Evolutionary conservation across 2,113 vertebrate genomes (phyloP).

Genomic region (Plectropomus leopardus): DNA sequence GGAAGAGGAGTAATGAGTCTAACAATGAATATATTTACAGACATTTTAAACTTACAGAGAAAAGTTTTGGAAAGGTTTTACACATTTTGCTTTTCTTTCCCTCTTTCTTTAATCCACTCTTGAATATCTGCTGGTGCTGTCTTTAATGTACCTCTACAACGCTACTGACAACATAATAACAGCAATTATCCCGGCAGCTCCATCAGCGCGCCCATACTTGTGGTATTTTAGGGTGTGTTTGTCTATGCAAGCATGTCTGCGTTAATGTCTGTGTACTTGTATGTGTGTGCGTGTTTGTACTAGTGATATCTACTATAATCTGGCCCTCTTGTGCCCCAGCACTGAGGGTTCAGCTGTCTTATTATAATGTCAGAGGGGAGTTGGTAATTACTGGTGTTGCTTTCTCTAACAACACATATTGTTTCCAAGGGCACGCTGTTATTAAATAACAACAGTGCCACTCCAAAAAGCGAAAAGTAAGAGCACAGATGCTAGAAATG

Average conservation of each 20-base stretch:
- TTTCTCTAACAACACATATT: conserved; percentile 33
- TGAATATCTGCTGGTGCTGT: background rate
- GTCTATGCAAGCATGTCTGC: conserved; percentile 30
- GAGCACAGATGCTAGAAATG: background rate
- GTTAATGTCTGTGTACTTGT: conserved; percentile 26
- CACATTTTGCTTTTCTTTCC: conserved; percentile 6
- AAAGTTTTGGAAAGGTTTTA: background rate
- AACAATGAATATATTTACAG: background rate
- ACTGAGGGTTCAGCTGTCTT: conserved; percentile 21
- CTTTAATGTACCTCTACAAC: conserved; percentile 24
- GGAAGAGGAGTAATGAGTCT: background rate
- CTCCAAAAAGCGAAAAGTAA: conserved; percentile 1
- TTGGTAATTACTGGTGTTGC: conserved; percentile 55
- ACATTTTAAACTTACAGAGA: background rate
- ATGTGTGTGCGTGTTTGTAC: background rate
- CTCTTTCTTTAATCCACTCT: conserved; percentile 8
- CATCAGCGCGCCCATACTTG: conserved; percentile 45
- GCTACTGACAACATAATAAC: conserved; percentile 60
- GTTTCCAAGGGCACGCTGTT: background rate
- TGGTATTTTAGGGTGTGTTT: conserved; percentile 50
- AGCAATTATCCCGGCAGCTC: conserved; percentile 50
- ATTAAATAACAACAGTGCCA: conserved; percentile 1
- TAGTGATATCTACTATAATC: conserved; percentile 33
- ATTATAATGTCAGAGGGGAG: conserved; percentile 54
- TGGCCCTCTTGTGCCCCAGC: conserved; percentile 3